Percentiles rank a stretch among this genome's conserved stretches.
These are phyloP conservation scores for Drymonia ruficornis DNA, from an alignment of 2,888 invertebrate species.

Conservation along the genomic window DNA sequence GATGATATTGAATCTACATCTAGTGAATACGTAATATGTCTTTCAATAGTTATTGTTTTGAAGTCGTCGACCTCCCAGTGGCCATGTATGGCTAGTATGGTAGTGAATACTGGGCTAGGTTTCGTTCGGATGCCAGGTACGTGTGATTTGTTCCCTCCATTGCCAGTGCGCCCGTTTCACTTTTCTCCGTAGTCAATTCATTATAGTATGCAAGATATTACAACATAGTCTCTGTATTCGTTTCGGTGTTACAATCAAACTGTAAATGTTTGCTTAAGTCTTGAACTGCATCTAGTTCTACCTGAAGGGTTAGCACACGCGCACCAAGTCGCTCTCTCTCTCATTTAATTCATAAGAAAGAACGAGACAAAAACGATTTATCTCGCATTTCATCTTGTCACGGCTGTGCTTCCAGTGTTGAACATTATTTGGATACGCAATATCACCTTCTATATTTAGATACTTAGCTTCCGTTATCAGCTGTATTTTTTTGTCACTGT, in stretches of 20 bases:
- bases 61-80: slow-evolving; percentile 18
- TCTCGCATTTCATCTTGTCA: no score
- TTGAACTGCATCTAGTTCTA: neutral
- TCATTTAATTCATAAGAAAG: no score
- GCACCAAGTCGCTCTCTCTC: no score
- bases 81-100: slow-evolving; percentile 17
- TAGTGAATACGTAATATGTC: slow-evolving; percentile 11
- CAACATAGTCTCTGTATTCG: neutral
- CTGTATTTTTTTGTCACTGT: neutral
- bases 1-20: slow-evolving; percentile 2
- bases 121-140: slow-evolving; percentile 15
- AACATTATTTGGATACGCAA: neutral
- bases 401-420: no score
- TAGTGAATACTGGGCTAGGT: slow-evolving; percentile 17
- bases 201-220: neutral
- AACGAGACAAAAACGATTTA: no score
- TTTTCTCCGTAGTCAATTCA: neutral
- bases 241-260: neutral
- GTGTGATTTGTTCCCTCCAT: neutral
- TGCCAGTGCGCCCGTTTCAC: slow-evolving; percentile 16
- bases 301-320: no score
- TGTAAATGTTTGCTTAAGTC: neutral
- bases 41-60: slow-evolving; percentile 21
- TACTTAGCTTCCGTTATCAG: neutral
- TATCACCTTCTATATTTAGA: neutral